These are phyloP conservation scores for Agonopterix alstromeriana DNA, from an alignment of 2,888 invertebrate species.

Conservation along the genomic window DNA sequence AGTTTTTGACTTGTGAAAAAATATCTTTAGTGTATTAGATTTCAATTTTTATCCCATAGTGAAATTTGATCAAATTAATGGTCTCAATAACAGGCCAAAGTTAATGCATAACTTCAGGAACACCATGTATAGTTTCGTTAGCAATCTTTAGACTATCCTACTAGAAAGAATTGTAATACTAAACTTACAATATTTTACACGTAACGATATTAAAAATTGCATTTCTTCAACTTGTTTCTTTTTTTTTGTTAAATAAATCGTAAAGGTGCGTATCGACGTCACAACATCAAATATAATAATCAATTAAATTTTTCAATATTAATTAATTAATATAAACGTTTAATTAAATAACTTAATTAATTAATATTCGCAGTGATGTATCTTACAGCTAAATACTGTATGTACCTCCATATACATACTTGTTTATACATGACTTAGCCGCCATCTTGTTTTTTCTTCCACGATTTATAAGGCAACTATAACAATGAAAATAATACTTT, in stretches of 20 bases:
- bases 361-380: conserved; percentile 66
- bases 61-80: too few species aligned
- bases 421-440: conserved; percentile 19
- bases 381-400: conserved; percentile 44
- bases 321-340: conserved; percentile 28
- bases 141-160: too few species aligned
- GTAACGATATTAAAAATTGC: conserved; percentile 34
- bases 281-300: conserved; percentile 49
- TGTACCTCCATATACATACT: conserved; percentile 38
- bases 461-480: neutral
- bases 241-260: conserved; percentile 28
- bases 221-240: conserved; percentile 15
- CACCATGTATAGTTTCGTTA: too few species aligned
- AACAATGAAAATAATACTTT: too few species aligned
- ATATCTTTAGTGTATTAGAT: too few species aligned
- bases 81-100: too few species aligned
- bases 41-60: too few species aligned
- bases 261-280: conserved; percentile 55
- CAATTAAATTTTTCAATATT: conserved; percentile 15
- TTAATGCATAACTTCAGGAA: too few species aligned
- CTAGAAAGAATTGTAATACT: neutral
- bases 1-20: too few species aligned
- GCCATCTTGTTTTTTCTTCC: conserved; percentile 23
- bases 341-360: conserved; percentile 56
- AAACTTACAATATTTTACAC: conserved; percentile 34